phyloP scores from a whole-genome alignment of 2,888 invertebrate species.

The Pinctada fucata region DNA sequence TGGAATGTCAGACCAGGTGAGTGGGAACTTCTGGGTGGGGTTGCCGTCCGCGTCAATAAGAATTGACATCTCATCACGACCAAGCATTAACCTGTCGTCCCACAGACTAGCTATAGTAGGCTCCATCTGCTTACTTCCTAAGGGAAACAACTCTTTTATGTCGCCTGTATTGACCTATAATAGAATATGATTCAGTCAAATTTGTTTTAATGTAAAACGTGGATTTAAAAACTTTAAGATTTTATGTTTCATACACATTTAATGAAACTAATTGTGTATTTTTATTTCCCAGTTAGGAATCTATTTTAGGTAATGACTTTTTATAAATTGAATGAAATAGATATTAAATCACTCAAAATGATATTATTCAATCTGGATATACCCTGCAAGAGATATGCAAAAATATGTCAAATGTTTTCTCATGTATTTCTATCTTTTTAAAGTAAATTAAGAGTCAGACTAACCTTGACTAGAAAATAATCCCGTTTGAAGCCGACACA shows the following conservation, averaged over 20 bases:
- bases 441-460: too few relatives aligned
- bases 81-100: slow-evolving; percentile 83
- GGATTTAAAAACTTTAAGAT: too few relatives aligned
- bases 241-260: too few relatives aligned
- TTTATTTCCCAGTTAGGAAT: too few relatives aligned
- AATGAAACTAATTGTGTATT: too few relatives aligned
- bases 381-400: too few relatives aligned
- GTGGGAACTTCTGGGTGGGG: slow-evolving; percentile 84
- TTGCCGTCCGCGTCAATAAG: slow-evolving; percentile 87
- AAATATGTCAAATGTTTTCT: too few relatives aligned
- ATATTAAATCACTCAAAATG: too few relatives aligned
- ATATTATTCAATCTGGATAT: too few relatives aligned
- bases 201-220: too few relatives aligned
- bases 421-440: too few relatives aligned
- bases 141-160: slow-evolving; percentile 88
- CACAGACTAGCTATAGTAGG: slow-evolving; percentile 77
- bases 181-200: too few relatives aligned
- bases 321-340: background rate
- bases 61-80: slow-evolving; percentile 91
- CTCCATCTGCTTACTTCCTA: slow-evolving; percentile 71
- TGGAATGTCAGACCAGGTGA: slow-evolving; percentile 88
- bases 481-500: slow-evolving; percentile 92
- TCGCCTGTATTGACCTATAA: slow-evolving; percentile 80
- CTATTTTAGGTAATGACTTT: background rate
- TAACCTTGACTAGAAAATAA: slow-evolving; percentile 87